Conservation (phyloP, 1,140 invertebrate genomes). For the Holotrichia oblita region DNA sequence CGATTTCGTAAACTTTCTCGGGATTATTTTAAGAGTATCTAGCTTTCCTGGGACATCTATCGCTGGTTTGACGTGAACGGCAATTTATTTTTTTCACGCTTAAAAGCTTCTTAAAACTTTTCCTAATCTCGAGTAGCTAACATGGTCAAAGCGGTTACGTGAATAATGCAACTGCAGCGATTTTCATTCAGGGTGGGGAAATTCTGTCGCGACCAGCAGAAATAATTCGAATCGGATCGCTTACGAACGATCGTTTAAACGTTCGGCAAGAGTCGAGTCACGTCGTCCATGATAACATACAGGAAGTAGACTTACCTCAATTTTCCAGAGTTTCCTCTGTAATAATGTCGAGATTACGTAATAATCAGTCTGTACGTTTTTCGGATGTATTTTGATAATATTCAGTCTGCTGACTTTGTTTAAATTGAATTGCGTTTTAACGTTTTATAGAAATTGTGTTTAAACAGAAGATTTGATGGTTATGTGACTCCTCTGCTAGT, state of each 20-base stretch:
- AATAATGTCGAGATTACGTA: not conserved
- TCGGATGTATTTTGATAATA: not conserved
- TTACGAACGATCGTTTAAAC: not conserved
- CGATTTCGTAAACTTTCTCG: too few species aligned
- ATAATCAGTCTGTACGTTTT: not conserved
- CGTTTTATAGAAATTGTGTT: too few species aligned
- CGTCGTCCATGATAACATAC: not conserved
- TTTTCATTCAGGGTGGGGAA: not conserved
- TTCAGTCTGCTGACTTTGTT: not conserved
- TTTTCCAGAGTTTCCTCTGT: not conserved
- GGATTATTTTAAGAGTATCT: too few species aligned
- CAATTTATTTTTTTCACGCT: conserved; percentile 8
- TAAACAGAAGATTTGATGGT: too few species aligned
- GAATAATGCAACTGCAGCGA: conserved; percentile 5
- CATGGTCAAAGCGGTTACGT: not conserved
- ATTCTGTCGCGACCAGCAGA: too few species aligned
- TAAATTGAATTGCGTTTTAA: not conserved
- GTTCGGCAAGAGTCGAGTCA: not conserved
- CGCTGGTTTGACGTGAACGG: not conserved
- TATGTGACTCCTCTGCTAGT: too few species aligned
- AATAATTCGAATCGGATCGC: not conserved
- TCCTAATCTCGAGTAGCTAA: not conserved
- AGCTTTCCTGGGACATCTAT: too few species aligned
- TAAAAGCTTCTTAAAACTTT: not conserved
- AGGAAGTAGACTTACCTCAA: not conserved